These are phyloP conservation scores for Aphidoletes aphidimyza DNA, from an alignment of 2,888 invertebrate species.

Conservation along the genomic window DNA sequence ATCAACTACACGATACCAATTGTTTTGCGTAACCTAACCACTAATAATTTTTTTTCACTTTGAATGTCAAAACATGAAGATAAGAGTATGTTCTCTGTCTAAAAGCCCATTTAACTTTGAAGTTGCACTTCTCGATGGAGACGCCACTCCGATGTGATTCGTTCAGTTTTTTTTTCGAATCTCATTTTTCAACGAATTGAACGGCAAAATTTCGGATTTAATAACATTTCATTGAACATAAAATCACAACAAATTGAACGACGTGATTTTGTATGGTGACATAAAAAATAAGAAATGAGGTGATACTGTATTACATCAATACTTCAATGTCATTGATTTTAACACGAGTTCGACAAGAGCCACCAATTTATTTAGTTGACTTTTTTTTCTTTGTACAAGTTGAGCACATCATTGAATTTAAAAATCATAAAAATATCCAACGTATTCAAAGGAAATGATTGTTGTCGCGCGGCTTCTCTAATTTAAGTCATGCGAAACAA, in stretches of 20 bases:
- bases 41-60: neutral
- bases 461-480: neutral
- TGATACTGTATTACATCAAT: neutral
- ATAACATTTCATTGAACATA: no score
- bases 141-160: neutral
- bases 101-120: neutral
- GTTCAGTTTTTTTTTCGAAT: no score
- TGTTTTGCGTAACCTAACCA: constrained; percentile 44
- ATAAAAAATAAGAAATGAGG: no score
- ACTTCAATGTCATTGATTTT: constrained; percentile 8
- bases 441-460: constrained; percentile 16
- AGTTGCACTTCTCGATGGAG: neutral
- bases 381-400: neutral
- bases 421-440: neutral
- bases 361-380: neutral
- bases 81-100: constrained; percentile 26
- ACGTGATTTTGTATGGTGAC: no score
- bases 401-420: neutral
- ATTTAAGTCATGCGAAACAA: constrained; percentile 25
- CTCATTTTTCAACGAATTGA: neutral
- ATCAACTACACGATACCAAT: neutral
- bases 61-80: neutral
- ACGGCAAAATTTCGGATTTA: neutral
- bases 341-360: neutral
- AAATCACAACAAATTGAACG: neutral